Base-by-base conservation (phyloP, 2,797 vertebrate genomes). In the Psittacula echo region DNA sequence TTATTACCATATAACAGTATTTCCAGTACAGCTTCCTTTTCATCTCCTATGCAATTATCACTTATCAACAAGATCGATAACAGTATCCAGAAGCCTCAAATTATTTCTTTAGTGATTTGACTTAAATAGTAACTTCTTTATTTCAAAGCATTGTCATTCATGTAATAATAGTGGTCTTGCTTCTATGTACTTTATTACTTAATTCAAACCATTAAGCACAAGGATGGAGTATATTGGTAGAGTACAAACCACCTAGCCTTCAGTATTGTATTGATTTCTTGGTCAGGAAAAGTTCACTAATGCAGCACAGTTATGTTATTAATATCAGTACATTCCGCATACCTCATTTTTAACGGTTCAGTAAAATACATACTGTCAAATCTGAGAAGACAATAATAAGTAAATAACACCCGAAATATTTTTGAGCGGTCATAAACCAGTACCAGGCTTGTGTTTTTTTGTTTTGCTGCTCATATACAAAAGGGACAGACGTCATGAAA, bases 371-470 rank as follows among this genome's bases (percentile, higher is more conserved):
- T 37, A 3, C 9, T 80, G 3, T 39, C 16, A 82, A 70, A 76
- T 32, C 22, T 29, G 22, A 11, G 21, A 62, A 51, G 4, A 47
- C 2, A 77, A 29, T 16, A 62, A 5, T 51, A 61, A 67, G 11
- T 22, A 85, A 81, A 58, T 51, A 87, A 60, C 7, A 80, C 6
- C 65, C 20, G 56, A 78, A 85, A 70, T 13, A 27, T 5, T 70
- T 61, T 29, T 85, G 29, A 65, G 12, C 13, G 24, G 32, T 11
- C 29, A 34, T 53, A 85, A 85, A 67, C 30, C 9, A 50, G 2
- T 30, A n/a, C 1, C 5, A 34, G 7, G 2, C 3, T 5, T 61
- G 10, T 9, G 24, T 1, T 17, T n/a, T 50, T 30, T 71, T 70
- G 22, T 32, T 64, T 71, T 70, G 27, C 22, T 41, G 11, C 9